These are phyloP conservation scores for Mesorhabditis spiculigera DNA, from an alignment of 2,888 invertebrate genomes.

Conservation along the genomic window DNA sequence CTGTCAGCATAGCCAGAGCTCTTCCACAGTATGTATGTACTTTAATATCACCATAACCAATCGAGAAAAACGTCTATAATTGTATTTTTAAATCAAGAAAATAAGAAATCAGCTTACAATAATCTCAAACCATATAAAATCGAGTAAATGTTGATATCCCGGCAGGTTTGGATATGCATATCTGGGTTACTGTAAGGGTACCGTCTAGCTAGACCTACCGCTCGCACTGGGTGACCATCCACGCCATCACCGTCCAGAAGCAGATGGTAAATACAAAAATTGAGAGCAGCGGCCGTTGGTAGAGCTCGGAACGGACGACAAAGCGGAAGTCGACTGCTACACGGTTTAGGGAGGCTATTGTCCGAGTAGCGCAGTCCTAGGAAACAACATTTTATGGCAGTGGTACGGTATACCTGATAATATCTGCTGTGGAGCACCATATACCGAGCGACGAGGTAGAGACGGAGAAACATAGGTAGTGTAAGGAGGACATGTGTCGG, in stretches of 20 bases:
- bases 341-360: conserved; percentile 58
- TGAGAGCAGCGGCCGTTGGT: conserved; percentile 72
- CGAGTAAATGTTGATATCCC: conserved; percentile 42
- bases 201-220: conserved; percentile 67
- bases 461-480: conserved; percentile 97
- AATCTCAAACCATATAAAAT: conserved; percentile 56
- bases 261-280: conserved; percentile 97
- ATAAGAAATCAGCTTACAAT: conserved; percentile 34
- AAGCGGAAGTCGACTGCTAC: conserved; percentile 91
- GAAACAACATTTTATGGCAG: not conserved
- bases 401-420: conserved; percentile 66
- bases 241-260: conserved; percentile 96
- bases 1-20: conserved; percentile 96
- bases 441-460: conserved; percentile 96
- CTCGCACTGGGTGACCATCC: conserved; percentile 97
- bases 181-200: conserved; percentile 7
- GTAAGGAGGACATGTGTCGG: conserved; percentile 88
- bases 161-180: conserved; percentile 30
- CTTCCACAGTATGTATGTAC: conserved; percentile 99
- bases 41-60: conserved; percentile 96
- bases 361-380: conserved; percentile 85
- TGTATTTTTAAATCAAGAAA: conserved; percentile 8
- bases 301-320: conserved; percentile 96
- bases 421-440: conserved; percentile 98
- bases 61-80: conserved; percentile 87